Evolutionary conservation across 2,888 invertebrate species (phyloP).

Genomic region (Sussaba pulchella): DNA sequence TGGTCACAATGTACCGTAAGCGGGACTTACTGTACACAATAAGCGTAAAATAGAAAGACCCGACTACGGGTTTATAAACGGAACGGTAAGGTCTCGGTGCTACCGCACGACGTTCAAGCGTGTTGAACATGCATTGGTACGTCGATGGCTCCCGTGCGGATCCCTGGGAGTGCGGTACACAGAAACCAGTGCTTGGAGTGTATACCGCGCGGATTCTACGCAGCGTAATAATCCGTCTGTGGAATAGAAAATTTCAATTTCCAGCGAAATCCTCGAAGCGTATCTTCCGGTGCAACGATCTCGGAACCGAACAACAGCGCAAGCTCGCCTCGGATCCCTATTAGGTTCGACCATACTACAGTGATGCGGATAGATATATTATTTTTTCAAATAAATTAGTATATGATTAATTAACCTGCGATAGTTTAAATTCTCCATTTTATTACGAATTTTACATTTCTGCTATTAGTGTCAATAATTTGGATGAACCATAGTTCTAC

Average conservation of each 20-base stretch:
- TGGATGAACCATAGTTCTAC: too few relatives aligned
- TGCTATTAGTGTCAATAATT: too few relatives aligned
- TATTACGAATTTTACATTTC: too few relatives aligned
- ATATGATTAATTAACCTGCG: too few relatives aligned
- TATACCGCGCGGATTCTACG: background rate
- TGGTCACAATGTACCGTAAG: constrained; percentile 19
- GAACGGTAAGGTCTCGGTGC: constrained; percentile 20
- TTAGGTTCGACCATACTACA: constrained; percentile 47
- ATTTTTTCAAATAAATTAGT: too few relatives aligned
- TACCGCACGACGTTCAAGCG: background rate
- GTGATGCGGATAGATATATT: too few relatives aligned
- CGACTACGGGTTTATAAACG: constrained; percentile 13
- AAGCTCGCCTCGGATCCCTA: constrained; percentile 48
- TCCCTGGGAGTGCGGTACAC: background rate
- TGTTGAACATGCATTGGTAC: background rate
- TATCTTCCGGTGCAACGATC: constrained; percentile 82
- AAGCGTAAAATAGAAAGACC: constrained; percentile 31
- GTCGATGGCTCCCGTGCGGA: background rate
- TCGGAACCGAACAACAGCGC: constrained; percentile 46
- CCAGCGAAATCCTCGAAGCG: constrained; percentile 78
- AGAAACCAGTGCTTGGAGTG: too few relatives aligned
- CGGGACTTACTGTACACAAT: constrained; percentile 26
- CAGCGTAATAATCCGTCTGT: constrained; percentile 43
- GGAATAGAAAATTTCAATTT: constrained; percentile 78
- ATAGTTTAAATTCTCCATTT: too few relatives aligned